A percentile compares a stretch with the other conserved stretches of the same genome.
phyloP scores from a whole-genome alignment of 2,888 invertebrate species.

The Drosophila niveifrons region DNA sequence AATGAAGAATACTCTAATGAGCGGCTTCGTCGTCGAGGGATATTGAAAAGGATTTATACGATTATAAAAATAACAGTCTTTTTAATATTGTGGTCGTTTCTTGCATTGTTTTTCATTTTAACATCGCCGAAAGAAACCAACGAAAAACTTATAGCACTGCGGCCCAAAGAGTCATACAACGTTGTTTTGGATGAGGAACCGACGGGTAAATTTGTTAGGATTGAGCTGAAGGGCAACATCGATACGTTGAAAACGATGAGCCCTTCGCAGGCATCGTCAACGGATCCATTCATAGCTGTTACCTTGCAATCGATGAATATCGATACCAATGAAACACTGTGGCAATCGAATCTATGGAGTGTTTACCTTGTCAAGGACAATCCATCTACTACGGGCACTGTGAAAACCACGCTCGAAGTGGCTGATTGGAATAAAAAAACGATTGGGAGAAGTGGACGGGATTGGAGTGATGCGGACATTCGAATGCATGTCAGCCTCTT shows the following conservation, averaged over 20 bases:
- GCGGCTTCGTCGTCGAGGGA: conserved; percentile 1
- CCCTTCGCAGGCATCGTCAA: neutral
- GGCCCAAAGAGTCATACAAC: neutral
- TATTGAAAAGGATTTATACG: neutral
- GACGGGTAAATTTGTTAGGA: neutral
- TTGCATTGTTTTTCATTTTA: conserved; percentile 13
- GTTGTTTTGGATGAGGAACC: neutral
- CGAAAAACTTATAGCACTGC: conserved; percentile 10
- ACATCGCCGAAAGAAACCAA: neutral
- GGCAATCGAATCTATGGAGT: conserved; percentile 19
- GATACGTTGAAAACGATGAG: conserved; percentile 3
- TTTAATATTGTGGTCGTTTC: conserved; percentile 28
- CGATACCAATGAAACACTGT: neutral
- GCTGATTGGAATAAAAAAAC: too few relatives aligned
- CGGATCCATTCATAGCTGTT: conserved; percentile 13
- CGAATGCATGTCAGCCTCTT: conserved; percentile 13
- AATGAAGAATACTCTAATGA: conserved; percentile 12
- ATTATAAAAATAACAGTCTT: conserved; percentile 25
- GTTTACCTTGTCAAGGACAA: neutral
- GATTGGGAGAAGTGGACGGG: too few relatives aligned
- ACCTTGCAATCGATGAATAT: neutral
- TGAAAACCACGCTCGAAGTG: neutral
- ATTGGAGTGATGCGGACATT: neutral
- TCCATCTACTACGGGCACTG: neutral
- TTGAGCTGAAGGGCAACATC: conserved; percentile 19